Percentiles rank a stretch among this genome's conserved stretches.
Conservation (phyloP, 2,113 vertebrate genomes). For the Herpailurus yagouaroundi region DNA sequence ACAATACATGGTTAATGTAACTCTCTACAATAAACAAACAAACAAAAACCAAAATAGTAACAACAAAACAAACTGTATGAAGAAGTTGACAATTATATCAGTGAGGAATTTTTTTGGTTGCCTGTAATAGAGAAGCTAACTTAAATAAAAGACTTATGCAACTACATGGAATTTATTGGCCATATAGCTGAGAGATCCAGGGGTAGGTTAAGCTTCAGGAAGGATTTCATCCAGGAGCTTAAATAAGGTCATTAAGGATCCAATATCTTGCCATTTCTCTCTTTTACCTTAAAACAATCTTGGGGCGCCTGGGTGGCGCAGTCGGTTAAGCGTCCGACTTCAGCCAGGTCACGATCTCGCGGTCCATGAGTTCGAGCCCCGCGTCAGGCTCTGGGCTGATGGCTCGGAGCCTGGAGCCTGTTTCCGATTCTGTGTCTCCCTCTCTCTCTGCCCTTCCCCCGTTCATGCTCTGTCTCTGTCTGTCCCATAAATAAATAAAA, state of each 20-base stretch:
- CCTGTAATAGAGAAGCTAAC: background rate
- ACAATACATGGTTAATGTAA: background rate
- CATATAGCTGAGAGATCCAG: background rate
- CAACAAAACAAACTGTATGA: background rate
- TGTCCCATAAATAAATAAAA: too few relatives aligned
- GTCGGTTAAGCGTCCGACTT: too few relatives aligned
- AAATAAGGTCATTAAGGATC: background rate
- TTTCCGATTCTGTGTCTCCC: too few relatives aligned
- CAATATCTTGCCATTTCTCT: background rate
- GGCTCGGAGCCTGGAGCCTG: too few relatives aligned
- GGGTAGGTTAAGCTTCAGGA: background rate
- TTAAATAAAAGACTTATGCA: background rate
- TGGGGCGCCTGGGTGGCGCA: too few relatives aligned
- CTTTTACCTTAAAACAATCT: background rate
- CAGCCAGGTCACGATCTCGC: too few relatives aligned
- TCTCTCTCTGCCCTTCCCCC: too few relatives aligned
- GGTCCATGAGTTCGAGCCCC: too few relatives aligned
- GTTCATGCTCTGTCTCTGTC: too few relatives aligned
- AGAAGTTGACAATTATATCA: background rate
- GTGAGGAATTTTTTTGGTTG: conserved; percentile 2
- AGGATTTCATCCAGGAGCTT: background rate
- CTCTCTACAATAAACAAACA: background rate
- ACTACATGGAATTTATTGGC: background rate
- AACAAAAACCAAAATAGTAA: background rate
- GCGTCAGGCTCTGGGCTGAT: too few relatives aligned